Percentiles rank a stretch among this genome's conserved stretches.
Conservation (phyloP, 2,888 invertebrate genomes). For the Himalopsyche tibetana region DNA sequence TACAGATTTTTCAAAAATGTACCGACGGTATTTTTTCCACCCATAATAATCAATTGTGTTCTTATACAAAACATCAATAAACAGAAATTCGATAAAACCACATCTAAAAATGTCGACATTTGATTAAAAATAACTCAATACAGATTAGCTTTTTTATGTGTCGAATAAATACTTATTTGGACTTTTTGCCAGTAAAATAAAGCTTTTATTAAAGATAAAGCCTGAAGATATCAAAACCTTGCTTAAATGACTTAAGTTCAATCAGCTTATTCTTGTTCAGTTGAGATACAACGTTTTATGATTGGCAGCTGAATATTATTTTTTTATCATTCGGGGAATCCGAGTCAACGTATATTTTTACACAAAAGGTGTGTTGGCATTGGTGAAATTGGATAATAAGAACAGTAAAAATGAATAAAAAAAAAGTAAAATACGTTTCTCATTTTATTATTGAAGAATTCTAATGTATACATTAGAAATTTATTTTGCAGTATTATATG, state of each 20-base stretch:
- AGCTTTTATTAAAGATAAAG: constrained; percentile 31
- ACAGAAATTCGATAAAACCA: no score
- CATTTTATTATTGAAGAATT: not conserved
- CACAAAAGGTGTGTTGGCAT: not conserved
- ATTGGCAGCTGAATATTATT: constrained; percentile 53
- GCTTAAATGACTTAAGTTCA: constrained; percentile 50
- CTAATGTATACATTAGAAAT: no score
- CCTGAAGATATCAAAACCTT: constrained; percentile 41
- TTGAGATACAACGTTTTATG: constrained; percentile 55
- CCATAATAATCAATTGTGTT: no score
- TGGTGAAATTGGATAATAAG: not conserved
- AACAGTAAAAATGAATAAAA: not conserved
- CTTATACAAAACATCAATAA: no score
- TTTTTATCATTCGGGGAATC: constrained; percentile 46
- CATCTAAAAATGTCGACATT: not conserved
- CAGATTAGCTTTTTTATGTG: not conserved
- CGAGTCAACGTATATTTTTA: constrained; percentile 45
- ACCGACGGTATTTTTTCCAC: no score
- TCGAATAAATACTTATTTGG: not conserved
- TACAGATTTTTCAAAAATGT: no score
- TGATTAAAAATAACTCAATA: not conserved
- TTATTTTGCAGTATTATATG: no score
- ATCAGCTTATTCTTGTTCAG: constrained; percentile 54
- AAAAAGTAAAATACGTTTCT: not conserved
- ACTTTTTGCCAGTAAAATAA: not conserved